Evolutionary conservation across 2,888 invertebrate genomes (phyloP), one percentile per base, ranked within the genome.

Genomic region (Thumatha senex): DNA sequence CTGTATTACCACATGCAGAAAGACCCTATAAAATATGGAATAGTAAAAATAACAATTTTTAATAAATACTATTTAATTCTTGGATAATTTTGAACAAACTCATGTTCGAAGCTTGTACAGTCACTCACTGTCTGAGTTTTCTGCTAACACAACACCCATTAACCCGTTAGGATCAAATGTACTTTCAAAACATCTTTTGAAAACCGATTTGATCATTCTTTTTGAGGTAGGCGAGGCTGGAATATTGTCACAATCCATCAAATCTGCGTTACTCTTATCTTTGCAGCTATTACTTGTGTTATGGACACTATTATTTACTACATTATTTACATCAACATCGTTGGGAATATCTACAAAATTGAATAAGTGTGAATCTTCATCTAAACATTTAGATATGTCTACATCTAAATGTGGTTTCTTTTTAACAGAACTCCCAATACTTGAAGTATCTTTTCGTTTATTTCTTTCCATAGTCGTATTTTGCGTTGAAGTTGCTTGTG

Each of bases 131-230:
- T 96, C 96, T 1, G 96, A 95, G 76, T 96, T 94, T 51, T 93
- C 94, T n/a, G 94, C 96, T 66, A 95, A 89, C 38, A 95, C 86
- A 42, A 85, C 84, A 63, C 93, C 92, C 59, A 91, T 92, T 35
- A 94, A 92, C 54, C 93, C 92, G 61, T 89, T 88, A 8, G 94
- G 93, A 67, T 95, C 92, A 71, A 94, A 95, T n/a, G 96, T 96
- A 40, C 92, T 87, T 80, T 96, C 94, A 80, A 95, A 96, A 77
- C 96, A 96, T 54, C 95, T 92, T 56, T 93, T 93, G 71, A 96
- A 96, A 48, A 96, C 93, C 0, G 93, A 86, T 72, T 93, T 92
- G 0, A 94, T 94, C 56, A 89, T 89, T 43, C 90, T 92, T 18
- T 92, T 93, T 5, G 92, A 89, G 48, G 94, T 88, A 7, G 95